Conservation (phyloP, 2,888 invertebrate genomes). For the Drosophila nr. medialis region DNA sequence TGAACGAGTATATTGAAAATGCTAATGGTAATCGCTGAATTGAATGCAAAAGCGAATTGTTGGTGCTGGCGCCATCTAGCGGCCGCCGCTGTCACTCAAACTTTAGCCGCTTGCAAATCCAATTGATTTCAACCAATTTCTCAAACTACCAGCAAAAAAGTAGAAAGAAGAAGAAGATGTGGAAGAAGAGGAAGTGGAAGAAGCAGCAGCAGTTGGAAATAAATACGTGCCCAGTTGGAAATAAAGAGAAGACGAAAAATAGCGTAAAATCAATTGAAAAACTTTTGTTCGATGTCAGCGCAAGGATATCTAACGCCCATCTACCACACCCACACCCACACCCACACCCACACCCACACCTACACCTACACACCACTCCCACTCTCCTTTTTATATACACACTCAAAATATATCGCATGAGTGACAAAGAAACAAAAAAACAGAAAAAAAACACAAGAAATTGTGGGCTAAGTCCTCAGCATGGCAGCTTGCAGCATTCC, state of each 20-base stretch:
- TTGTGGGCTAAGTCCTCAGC: constrained; percentile 66
- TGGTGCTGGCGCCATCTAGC: constrained; percentile 35
- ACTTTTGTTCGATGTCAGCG: constrained; percentile 54
- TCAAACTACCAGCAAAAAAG: constrained; percentile 9
- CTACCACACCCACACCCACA: background rate
- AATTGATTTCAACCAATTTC: constrained; percentile 79
- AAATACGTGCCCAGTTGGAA: constrained; percentile 63
- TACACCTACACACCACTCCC: constrained; percentile 1
- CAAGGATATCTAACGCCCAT: constrained; percentile 53
- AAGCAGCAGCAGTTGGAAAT: constrained; percentile 9
- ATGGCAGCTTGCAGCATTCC: constrained; percentile 72
- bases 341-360: background rate
- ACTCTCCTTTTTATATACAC: constrained; percentile 41
- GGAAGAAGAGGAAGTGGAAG: background rate
- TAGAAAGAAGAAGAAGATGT: background rate
- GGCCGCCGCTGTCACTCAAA: constrained; percentile 62
- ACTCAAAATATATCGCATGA: constrained; percentile 73
- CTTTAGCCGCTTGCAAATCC: constrained; percentile 65
- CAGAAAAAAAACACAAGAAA: constrained; percentile 53
- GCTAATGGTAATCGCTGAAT: constrained; percentile 43
- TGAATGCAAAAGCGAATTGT: background rate
- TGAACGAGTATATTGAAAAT: constrained; percentile 63
- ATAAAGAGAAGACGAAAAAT: constrained; percentile 68
- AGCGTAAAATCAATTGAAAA: constrained; percentile 80
- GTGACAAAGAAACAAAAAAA: constrained; percentile 69